Conservation (phyloP, 2,113 vertebrate species). For the Sminthopsis crassicaudata region DNA sequence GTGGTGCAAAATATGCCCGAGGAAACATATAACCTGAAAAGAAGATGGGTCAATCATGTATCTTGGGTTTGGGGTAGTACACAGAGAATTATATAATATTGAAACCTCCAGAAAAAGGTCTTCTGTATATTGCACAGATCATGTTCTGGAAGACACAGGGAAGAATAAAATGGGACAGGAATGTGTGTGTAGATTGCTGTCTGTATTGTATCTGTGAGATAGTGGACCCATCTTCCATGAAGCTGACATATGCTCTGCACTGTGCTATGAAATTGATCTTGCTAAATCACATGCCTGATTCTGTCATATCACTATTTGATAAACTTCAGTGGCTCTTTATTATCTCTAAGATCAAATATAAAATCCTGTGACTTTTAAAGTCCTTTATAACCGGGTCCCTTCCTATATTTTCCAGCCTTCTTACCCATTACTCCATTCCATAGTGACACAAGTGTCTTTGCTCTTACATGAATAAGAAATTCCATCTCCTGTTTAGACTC, state of each 20-base stretch:
- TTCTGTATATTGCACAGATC: background rate
- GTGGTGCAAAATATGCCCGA: background rate
- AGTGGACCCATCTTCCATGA: background rate
- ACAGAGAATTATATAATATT: background rate
- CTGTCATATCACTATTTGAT: background rate
- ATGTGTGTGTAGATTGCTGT: background rate
- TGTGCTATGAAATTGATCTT: background rate
- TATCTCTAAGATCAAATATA: background rate
- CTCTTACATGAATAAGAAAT: background rate
- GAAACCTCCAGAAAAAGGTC: background rate
- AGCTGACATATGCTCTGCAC: background rate
- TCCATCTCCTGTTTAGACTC: background rate
- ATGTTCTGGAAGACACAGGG: background rate
- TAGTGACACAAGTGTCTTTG: background rate
- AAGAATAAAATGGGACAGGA: background rate
- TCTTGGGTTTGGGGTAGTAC: background rate
- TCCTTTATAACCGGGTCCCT: background rate
- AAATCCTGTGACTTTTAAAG: background rate
- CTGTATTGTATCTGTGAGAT: background rate
- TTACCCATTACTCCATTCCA: no score
- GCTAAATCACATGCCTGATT: background rate
- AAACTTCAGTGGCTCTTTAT: background rate
- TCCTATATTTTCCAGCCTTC: background rate
- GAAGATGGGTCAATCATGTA: background rate
- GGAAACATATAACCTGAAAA: background rate